These are phyloP conservation scores for Tipula helvola DNA, from an alignment of 2,888 invertebrate species.

Conservation along the genomic window DNA sequence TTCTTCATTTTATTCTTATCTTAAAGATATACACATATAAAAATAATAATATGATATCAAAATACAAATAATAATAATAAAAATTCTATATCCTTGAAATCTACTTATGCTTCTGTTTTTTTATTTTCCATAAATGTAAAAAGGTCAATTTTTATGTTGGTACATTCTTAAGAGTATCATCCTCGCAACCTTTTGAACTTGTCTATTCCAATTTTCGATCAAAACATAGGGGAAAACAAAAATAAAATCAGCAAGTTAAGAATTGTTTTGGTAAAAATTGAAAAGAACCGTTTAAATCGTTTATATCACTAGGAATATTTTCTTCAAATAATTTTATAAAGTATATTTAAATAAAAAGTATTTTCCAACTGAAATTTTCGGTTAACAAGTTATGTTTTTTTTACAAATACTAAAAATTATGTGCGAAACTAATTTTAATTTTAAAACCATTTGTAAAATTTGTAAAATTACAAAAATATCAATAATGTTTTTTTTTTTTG, in stretches of 20 bases:
- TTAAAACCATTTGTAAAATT: too few relatives aligned
- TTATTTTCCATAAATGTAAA: background rate
- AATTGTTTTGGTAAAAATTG: background rate
- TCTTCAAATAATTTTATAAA: too few relatives aligned
- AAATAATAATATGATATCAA: background rate
- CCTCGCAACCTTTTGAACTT: background rate
- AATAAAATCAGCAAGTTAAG: background rate
- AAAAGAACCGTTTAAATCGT: too few relatives aligned
- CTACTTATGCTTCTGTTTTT: background rate
- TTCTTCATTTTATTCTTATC: background rate
- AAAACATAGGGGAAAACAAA: background rate
- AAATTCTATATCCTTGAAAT: background rate
- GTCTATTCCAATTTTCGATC: background rate
- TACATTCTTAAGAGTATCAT: background rate
- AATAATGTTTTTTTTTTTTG: too few relatives aligned
- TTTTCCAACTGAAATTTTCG: too few relatives aligned
- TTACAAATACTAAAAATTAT: too few relatives aligned
- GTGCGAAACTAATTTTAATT: too few relatives aligned
- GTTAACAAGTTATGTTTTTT: too few relatives aligned
- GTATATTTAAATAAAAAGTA: too few relatives aligned
- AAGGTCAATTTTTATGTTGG: background rate
- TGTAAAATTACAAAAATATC: too few relatives aligned
- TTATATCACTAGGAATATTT: too few relatives aligned
- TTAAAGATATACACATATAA: background rate
- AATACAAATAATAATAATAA: background rate